These are phyloP conservation scores for Enteromius afrohamiltoni DNA, from an alignment of 2,797 vertebrate genomes.

Conservation along the genomic window DNA sequence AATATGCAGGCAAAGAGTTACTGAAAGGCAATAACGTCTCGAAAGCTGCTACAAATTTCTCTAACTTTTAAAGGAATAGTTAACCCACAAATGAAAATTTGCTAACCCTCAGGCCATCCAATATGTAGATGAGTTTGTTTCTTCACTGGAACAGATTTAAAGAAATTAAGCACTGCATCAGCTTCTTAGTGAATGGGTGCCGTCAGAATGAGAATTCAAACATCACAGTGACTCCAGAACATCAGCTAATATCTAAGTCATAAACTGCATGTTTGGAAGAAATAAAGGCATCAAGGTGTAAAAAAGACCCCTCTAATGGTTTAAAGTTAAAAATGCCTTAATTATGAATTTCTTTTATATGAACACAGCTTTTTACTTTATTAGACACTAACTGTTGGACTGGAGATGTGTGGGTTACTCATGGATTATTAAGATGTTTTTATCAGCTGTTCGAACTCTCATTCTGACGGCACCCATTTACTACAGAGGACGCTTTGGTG, in stretches of 20 bases:
- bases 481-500: neutral
- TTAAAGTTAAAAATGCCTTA: neutral
- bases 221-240: neutral
- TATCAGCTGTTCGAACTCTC: neutral
- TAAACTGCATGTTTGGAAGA: neutral
- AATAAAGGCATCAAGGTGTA: neutral
- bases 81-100: neutral
- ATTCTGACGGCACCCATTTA: neutral
- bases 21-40: neutral
- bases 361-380: neutral
- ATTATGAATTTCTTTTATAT: neutral
- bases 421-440: neutral
- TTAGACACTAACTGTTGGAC: neutral
- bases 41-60: neutral
- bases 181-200: neutral
- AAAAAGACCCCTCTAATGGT: neutral
- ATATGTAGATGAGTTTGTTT: neutral
- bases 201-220: neutral
- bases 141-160: neutral
- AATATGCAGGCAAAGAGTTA: neutral
- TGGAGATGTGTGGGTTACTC: neutral
- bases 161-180: neutral
- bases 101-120: neutral
- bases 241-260: neutral
- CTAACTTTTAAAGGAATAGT: neutral